Conservation (phyloP, 2,113 vertebrate genomes). For the Archilochus colubris region DNA sequence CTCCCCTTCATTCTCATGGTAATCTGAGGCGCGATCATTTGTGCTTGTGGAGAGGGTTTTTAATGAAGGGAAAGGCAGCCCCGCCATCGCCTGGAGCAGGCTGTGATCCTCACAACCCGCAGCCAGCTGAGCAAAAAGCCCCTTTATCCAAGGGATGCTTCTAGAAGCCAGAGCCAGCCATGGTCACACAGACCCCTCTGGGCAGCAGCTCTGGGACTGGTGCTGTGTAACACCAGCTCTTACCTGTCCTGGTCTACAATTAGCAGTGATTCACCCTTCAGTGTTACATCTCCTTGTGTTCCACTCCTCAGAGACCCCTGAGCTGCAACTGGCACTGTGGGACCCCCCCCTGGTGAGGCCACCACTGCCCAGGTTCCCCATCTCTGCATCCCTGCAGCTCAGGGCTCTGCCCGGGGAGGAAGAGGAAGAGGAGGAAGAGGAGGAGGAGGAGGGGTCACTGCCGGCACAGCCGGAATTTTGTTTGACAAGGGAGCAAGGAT, state of each 20-base stretch:
- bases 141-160: background rate
- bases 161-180: background rate
- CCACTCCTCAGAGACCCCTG: rapidly evolving
- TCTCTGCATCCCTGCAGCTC: background rate
- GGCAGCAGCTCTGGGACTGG: no score
- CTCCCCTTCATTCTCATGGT: background rate
- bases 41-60: background rate
- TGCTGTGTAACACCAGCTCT: no score
- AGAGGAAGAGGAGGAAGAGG: background rate
- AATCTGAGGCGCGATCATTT: background rate
- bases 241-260: rapidly evolving
- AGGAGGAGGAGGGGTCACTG: background rate
- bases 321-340: rapidly evolving
- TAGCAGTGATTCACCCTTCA: background rate
- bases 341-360: background rate
- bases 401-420: background rate
- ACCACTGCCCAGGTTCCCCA: background rate
- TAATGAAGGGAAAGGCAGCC: background rate
- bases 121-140: background rate
- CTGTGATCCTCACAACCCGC: background rate
- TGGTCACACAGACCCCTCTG: no score
- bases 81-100: background rate
- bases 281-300: background rate
- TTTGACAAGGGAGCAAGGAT: background rate
- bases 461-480: background rate